Conservation (phyloP, 1,140 invertebrate species). For the Aphaenogaster rudis region DNA sequence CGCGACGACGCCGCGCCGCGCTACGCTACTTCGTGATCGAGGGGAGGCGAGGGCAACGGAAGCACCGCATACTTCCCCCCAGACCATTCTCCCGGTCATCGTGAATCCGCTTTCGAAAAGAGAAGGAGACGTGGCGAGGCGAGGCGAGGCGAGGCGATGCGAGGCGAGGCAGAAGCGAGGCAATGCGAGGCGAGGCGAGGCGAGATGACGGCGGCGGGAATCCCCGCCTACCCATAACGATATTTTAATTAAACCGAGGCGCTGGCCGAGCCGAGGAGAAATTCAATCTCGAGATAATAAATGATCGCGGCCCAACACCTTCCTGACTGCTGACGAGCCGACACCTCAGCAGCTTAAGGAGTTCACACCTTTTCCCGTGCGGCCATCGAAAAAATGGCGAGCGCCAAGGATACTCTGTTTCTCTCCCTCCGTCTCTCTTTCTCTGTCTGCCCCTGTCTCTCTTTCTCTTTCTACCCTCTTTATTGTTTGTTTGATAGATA, state of each 20-base stretch:
- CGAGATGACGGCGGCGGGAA: constrained; percentile 82
- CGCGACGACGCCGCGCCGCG: neutral
- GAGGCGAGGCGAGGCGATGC: constrained; percentile 69
- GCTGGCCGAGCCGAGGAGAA: constrained; percentile 84
- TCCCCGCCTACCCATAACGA: constrained; percentile 87
- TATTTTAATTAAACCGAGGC: constrained; percentile 87
- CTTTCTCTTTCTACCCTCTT: constrained; percentile 48
- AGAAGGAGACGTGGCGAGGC: constrained; percentile 72
- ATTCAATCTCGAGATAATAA: constrained; percentile 88
- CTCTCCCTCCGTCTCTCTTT: neutral
- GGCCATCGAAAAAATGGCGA: constrained; percentile 71
- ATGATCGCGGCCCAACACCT: constrained; percentile 87
- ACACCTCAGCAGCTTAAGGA: constrained; percentile 83
- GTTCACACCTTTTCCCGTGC: constrained; percentile 85
- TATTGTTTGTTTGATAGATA: constrained; percentile 78
- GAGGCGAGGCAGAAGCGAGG: constrained; percentile 65
- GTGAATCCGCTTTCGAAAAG: constrained; percentile 70
- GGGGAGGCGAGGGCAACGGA: constrained; percentile 57
- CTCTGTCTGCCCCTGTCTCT: neutral
- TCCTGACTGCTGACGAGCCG: constrained; percentile 85
- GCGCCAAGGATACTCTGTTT: constrained; percentile 66
- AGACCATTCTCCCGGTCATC: constrained; percentile 34
- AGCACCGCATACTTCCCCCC: constrained; percentile 62
- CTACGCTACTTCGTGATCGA: constrained; percentile 11
- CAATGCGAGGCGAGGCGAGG: constrained; percentile 66